A percentile compares a stretch with the other conserved stretches of the same genome.
Conservation (phyloP, 2,113 vertebrate species). For the Falcunculus frontatus region DNA sequence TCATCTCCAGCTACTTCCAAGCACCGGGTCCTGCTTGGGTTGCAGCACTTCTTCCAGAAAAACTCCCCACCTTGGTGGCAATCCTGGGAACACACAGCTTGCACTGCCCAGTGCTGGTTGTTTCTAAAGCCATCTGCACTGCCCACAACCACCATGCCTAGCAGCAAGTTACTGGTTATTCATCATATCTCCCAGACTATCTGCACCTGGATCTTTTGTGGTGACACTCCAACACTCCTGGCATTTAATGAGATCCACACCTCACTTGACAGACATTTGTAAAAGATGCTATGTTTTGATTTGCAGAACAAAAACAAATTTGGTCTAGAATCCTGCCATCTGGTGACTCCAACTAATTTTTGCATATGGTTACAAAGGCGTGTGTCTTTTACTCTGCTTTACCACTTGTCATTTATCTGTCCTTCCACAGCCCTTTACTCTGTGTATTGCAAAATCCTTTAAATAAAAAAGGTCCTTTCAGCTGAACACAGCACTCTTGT, state of each 20-base stretch:
- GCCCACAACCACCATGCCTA: rapidly evolving
- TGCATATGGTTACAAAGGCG: not conserved
- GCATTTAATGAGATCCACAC: not conserved
- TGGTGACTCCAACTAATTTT: slow-evolving; percentile 24
- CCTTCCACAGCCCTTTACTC: not conserved
- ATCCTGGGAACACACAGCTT: not conserved
- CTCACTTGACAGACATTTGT: not conserved
- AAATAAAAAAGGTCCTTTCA: not conserved
- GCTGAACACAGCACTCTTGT: not conserved
- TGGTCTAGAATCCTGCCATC: slow-evolving; percentile 27
- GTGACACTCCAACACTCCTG: not conserved
- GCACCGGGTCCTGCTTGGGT: not conserved
- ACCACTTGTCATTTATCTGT: not conserved
- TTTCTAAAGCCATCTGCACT: not conserved
- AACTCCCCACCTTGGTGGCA: not conserved
- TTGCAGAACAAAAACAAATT: not conserved
- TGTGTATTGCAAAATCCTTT: not conserved
- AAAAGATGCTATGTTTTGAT: not conserved
- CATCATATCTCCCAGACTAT: not conserved
- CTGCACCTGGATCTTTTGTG: not conserved
- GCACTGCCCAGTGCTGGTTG: not conserved
- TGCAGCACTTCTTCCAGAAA: not conserved
- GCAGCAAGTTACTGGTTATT: not conserved
- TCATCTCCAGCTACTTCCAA: not conserved
- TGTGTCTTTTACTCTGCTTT: not conserved